Base-by-base conservation (phyloP, 1,140 invertebrate species). In the Formica selysi region DNA sequence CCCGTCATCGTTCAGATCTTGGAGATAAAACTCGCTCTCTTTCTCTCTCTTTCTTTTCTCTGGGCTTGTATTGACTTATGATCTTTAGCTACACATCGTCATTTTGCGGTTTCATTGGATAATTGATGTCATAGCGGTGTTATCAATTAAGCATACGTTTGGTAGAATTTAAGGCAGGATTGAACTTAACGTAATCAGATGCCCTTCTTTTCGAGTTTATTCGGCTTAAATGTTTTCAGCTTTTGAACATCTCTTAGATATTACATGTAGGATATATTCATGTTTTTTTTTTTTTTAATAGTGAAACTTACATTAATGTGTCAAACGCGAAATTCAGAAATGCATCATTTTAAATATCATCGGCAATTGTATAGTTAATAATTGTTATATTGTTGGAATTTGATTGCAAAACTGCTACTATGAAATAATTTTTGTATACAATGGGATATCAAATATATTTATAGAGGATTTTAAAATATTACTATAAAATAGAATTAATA, bases 1-100 rank as follows among this genome's bases (percentile, higher is more conserved):
- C 36, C 11, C 48, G 44, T 51, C 73, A n/a, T 38, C 73, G 1
- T 65, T 61, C 57, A 76, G 59, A 85, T 85, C 61, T 54, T 44
- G 73, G 38, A 48, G 48, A 54, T 78, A 64, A 54, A 78, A 5
- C 26, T 26, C 61, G 7, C 44, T 62, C 11, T 13, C 36, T 13
- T 7, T 19, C 16, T 19, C 3, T 16, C 48, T 16, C 48, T 4
- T 8, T 16, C 48, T 4, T 5, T 51, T 6, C 0, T 16, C 29
- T 29, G 5, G 7, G 3, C n/a, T 65, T 65, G 48, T 26, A 68
- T n/a, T 57, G 19, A 59, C 36, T 71, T 61, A 22, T 74, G 29
- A 80, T 57, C 10, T 13, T 57, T 13, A 13, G 6, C 36, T 22
- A 51, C 3, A 7, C 29, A 41, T 36, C n/a, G 13, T 16, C 51